Evolutionary conservation across 2,888 invertebrate genomes (phyloP).

Genomic region (Flabesymbios commensalis): DNA sequence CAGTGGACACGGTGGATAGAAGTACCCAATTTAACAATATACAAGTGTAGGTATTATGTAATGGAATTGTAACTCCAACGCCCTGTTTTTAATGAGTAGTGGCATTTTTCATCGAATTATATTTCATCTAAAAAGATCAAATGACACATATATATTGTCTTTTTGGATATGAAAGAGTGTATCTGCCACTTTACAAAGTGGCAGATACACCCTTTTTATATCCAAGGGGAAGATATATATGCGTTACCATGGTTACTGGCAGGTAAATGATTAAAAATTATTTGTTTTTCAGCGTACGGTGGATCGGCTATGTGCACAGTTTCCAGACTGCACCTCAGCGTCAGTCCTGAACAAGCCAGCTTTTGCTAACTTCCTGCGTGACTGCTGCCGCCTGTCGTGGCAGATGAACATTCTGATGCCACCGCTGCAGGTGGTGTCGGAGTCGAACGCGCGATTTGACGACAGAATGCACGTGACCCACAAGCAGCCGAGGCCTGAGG

Average conservation of each 20-base stretch:
- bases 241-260: no score
- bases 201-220: no score
- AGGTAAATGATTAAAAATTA: neutral
- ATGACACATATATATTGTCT: no score
- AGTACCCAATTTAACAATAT: no score
- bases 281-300: slow-evolving; percentile 11
- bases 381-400: slow-evolving; percentile 25
- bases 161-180: no score
- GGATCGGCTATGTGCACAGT: slow-evolving; percentile 11
- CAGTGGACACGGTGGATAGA: no score
- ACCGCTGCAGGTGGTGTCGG: slow-evolving; percentile 7
- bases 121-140: no score
- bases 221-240: no score
- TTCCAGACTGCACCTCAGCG: slow-evolving; percentile 8
- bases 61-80: no score
- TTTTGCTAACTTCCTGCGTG: slow-evolving; percentile 19
- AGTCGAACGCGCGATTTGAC: neutral
- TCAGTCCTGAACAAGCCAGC: slow-evolving; percentile 11
- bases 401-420: slow-evolving; percentile 6
- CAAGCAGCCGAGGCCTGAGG: neutral
- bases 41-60: no score
- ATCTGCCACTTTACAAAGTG: no score
- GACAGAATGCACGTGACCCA: slow-evolving; percentile 7
- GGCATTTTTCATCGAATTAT: no score
- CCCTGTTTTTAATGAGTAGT: neutral